These are phyloP conservation scores for Urocitellus parryii DNA, from an alignment of 2,113 vertebrate species.

Conservation along the genomic window DNA sequence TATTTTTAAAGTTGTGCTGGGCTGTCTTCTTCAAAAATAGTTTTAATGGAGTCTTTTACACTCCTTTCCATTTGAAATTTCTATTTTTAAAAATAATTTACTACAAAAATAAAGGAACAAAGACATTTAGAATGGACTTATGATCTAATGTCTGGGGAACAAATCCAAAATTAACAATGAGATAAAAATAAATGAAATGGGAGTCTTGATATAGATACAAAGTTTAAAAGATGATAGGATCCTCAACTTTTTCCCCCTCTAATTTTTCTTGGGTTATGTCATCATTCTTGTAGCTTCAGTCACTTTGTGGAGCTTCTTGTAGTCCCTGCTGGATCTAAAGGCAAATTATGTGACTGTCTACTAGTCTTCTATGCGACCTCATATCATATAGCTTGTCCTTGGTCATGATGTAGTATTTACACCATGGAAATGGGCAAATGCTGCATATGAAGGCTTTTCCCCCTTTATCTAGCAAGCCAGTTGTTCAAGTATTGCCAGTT, in stretches of 20 bases:
- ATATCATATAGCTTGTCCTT: background rate
- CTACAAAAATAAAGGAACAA: background rate
- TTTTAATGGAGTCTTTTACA: background rate
- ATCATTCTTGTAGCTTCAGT: background rate
- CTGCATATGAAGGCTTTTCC: background rate
- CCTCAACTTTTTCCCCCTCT: background rate
- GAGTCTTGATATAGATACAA: background rate
- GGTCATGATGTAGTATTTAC: background rate
- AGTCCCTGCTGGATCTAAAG: background rate
- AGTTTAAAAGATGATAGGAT: background rate
- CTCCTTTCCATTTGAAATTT: background rate
- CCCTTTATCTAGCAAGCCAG: background rate
- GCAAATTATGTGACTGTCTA: background rate
- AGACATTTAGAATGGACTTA: conserved; percentile 1
- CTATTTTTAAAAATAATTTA: conserved; percentile 7
- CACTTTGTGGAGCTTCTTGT: background rate
- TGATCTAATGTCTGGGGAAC: conserved; percentile 15
- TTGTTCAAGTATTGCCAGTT: background rate
- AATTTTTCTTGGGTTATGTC: background rate
- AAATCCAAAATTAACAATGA: conserved; percentile 23
- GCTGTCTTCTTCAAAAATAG: background rate
- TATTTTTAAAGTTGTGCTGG: background rate
- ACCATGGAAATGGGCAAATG: background rate
- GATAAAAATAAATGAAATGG: background rate
- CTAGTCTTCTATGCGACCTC: background rate